These are phyloP conservation scores for Drosophila melanosoma DNA, from an alignment of 2,888 invertebrate species.

Conservation along the genomic window DNA sequence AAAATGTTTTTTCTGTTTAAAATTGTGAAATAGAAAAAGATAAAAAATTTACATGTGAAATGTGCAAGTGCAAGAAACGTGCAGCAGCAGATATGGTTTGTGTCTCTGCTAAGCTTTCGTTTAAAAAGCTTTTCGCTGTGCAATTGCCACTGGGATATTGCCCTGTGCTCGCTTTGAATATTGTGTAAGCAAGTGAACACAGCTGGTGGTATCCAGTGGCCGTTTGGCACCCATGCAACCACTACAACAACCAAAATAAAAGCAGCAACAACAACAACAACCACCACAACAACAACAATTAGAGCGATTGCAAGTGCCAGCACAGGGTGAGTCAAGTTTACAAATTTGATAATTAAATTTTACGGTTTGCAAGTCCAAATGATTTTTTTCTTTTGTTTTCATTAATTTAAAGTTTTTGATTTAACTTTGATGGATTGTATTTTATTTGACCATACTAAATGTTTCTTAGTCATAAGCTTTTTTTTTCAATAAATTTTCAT, in stretches of 20 bases:
- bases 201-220: conserved; percentile 99
- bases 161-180: conserved; percentile 97
- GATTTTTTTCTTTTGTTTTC: conserved; percentile 29
- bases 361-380: conserved; percentile 63
- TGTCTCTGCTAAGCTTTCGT: conserved; percentile 62
- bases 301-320: background rate
- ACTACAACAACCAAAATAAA: conserved; percentile 27
- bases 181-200: conserved; percentile 92
- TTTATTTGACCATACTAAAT: conserved; percentile 63
- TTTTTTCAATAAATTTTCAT: conserved; percentile 61
- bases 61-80: conserved; percentile 4
- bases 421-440: conserved; percentile 41
- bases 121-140: conserved; percentile 59
- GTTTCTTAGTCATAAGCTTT: conserved; percentile 74
- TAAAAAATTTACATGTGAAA: conserved; percentile 9
- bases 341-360: conserved; percentile 11
- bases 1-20: background rate
- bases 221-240: conserved; percentile 83
- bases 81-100: conserved; percentile 45
- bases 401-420: conserved; percentile 35
- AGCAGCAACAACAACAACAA: conserved; percentile 16
- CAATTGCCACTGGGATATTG: conserved; percentile 96
- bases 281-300: conserved; percentile 7
- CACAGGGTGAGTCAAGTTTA: conserved; percentile 53
- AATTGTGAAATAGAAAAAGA: conserved; percentile 15